Conservation (phyloP, 64 coral and sea anemone species). For the Acropora yongei region DNA sequence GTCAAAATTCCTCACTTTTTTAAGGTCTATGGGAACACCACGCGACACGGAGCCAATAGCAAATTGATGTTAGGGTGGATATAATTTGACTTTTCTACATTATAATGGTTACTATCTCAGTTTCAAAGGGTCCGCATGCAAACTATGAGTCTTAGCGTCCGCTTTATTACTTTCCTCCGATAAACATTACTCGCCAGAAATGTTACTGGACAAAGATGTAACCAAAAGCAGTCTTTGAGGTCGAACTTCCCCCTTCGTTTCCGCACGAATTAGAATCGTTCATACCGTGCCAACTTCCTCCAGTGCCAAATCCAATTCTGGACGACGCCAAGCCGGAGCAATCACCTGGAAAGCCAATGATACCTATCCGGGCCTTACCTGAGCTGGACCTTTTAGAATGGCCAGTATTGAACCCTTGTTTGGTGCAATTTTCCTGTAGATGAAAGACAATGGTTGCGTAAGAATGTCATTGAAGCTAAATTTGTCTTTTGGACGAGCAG, state of each 20-base stretch:
- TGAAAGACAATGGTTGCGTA: neutral
- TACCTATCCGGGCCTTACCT: constrained; percentile 71
- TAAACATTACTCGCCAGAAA: neutral
- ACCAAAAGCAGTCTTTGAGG: constrained; percentile 23
- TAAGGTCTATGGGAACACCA: no score
- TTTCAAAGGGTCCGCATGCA: neutral
- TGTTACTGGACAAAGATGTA: constrained; percentile 75
- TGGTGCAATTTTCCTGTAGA: constrained; percentile 19
- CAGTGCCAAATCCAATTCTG: constrained; percentile 70
- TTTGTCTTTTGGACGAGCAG: neutral
- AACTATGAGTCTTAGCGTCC: neutral
- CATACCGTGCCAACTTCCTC: constrained; percentile 19
- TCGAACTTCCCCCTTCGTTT: neutral
- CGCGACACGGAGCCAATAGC: no score
- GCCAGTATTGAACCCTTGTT: constrained; percentile 65
- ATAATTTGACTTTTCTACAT: no score
- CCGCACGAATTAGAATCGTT: constrained; percentile 37
- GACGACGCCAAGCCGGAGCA: neutral
- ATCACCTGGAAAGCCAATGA: neutral
- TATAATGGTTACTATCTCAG: no score
- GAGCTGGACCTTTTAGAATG: neutral
- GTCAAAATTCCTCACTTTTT: no score
- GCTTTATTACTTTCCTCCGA: neutral
- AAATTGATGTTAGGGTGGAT: no score
- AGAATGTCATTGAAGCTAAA: neutral